These are phyloP conservation scores for Megaceryle torquata DNA, from an alignment of 2,113 vertebrate species.

Conservation along the genomic window DNA sequence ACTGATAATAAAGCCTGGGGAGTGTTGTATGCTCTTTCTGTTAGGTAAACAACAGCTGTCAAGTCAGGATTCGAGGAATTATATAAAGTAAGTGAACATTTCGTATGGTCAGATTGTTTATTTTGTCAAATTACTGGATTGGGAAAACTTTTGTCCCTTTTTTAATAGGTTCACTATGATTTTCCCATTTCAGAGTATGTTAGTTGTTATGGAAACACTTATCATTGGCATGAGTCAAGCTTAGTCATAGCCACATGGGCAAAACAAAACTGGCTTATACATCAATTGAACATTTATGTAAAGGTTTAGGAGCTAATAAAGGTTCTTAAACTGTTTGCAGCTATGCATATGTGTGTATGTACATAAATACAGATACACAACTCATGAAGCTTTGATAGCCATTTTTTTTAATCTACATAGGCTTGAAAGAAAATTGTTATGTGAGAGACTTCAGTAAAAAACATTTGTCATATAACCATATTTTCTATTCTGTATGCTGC, in stretches of 20 bases:
- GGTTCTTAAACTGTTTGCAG: neutral
- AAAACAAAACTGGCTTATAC: neutral
- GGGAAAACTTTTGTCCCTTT: neutral
- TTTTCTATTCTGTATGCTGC: neutral
- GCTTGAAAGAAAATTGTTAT: neutral
- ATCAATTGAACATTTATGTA: neutral
- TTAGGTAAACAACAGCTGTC: neutral
- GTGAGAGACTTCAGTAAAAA: neutral
- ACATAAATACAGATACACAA: neutral
- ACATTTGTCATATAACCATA: neutral
- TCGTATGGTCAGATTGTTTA: neutral
- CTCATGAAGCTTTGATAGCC: neutral
- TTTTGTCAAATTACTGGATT: neutral
- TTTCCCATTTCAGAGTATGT: neutral
- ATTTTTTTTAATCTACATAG: neutral
- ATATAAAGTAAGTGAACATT: neutral
- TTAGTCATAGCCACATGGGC: conserved; percentile 2
- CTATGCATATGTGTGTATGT: neutral
- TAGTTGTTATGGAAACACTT: conserved; percentile 12
- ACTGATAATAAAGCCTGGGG: neutral
- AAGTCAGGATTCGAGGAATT: neutral
- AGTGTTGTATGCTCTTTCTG: neutral
- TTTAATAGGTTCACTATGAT: neutral
- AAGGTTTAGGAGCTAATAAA: neutral
- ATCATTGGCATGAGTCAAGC: neutral